Percentiles rank a stretch among this genome's conserved stretches.
Conservation (phyloP, 2,888 invertebrate genomes). For the Notocelia uddmanniana region DNA sequence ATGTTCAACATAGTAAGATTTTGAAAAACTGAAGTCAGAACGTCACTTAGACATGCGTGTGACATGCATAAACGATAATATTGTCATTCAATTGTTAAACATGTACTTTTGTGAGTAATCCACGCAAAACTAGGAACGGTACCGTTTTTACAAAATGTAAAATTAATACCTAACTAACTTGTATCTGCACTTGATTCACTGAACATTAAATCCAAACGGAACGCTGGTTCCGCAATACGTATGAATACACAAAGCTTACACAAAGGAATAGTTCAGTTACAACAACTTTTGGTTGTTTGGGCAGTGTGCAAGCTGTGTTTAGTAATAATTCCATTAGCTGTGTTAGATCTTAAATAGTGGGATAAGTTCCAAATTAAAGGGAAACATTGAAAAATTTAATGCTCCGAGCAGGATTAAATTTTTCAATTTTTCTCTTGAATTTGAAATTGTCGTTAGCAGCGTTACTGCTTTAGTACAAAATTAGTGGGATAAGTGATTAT, state of each 20-base stretch:
- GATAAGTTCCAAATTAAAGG: no score
- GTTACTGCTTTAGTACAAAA: no score
- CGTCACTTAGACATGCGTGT: no score
- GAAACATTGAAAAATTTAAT: no score
- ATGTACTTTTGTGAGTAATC: not conserved
- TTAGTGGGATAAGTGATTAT: not conserved
- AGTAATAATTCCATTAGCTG: constrained; percentile 3
- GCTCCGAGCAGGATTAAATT: no score
- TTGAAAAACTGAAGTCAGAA: no score
- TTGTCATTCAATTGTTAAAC: no score
- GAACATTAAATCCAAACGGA: constrained; percentile 25
- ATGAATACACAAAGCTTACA: constrained; percentile 16
- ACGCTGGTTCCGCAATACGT: constrained; percentile 8
- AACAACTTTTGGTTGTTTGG: constrained; percentile 16
- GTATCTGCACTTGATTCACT: constrained; percentile 18
- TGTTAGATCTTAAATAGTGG: not conserved
- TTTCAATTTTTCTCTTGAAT: no score
- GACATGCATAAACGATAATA: no score
- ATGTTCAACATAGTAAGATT: no score
- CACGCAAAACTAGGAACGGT: not conserved
- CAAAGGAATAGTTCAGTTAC: constrained; percentile 25
- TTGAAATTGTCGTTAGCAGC: no score
- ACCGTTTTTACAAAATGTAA: not conserved
- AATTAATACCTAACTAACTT: constrained; percentile 1
- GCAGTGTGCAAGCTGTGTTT: constrained; percentile 9